phyloP scores from a whole-genome alignment of 2,888 invertebrate species.

The Laspeyria flexula region DNA sequence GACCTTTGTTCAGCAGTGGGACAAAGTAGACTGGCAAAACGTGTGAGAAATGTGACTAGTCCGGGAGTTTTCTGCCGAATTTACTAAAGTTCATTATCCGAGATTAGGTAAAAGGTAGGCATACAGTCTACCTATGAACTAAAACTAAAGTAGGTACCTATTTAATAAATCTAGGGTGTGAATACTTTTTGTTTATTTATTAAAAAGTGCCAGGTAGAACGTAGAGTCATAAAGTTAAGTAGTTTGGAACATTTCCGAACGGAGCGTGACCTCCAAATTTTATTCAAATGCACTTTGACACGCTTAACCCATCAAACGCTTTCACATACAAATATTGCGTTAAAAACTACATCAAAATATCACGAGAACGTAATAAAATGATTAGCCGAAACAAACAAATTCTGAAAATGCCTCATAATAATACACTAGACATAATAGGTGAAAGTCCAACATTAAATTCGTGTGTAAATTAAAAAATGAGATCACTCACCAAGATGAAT shows the following conservation, averaged over 20 bases:
- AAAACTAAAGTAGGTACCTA: too few relatives aligned
- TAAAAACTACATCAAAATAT: slow-evolving; percentile 43
- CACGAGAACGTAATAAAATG: slow-evolving; percentile 70
- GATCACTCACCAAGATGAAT: slow-evolving; percentile 54
- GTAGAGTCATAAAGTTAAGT: too few relatives aligned
- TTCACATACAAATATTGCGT: slow-evolving; percentile 38
- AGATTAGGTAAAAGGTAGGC: too few relatives aligned
- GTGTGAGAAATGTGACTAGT: too few relatives aligned
- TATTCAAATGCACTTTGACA: slow-evolving; percentile 43
- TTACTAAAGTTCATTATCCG: too few relatives aligned
- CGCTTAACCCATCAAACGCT: slow-evolving; percentile 38
- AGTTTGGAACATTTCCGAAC: slow-evolving; percentile 10
- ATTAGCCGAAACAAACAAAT: slow-evolving; percentile 56
- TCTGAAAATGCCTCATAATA: slow-evolving; percentile 53
- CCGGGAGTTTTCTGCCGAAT: too few relatives aligned
- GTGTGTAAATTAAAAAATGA: slow-evolving; percentile 48
- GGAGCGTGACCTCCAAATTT: slow-evolving; percentile 32
- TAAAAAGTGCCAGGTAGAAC: too few relatives aligned
- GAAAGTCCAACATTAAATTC: slow-evolving; percentile 44
- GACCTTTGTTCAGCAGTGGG: too few relatives aligned
- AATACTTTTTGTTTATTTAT: too few relatives aligned
- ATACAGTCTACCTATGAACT: too few relatives aligned
- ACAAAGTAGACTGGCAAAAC: too few relatives aligned
- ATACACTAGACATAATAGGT: slow-evolving; percentile 42
- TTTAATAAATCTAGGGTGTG: too few relatives aligned